Percentiles rank a stretch among this genome's conserved stretches.
phyloP scores from a whole-genome alignment of 2,888 invertebrate genomes.

The Galeruca laticollis region DNA sequence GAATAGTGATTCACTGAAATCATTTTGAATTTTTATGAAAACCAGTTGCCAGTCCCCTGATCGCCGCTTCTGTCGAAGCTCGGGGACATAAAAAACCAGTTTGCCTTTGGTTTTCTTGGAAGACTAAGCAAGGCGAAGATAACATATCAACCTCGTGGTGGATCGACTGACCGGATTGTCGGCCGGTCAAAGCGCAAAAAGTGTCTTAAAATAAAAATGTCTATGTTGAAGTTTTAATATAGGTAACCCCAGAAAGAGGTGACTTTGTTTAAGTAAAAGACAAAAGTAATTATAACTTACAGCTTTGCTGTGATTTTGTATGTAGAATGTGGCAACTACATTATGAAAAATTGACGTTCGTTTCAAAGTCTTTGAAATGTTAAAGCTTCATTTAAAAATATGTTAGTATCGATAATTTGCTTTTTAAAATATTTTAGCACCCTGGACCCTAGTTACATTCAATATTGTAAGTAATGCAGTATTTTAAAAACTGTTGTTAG shows the following conservation, averaged over 20 bases:
- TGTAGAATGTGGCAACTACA: neutral
- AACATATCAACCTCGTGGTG: constrained; percentile 17
- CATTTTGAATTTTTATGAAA: neutral
- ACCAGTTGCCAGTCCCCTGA: neutral
- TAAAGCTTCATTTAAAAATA: too few species aligned
- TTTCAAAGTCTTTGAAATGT: too few species aligned
- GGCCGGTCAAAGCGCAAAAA: constrained; percentile 15
- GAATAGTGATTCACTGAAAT: neutral
- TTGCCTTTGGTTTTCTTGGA: constrained; percentile 25
- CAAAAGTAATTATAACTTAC: neutral
- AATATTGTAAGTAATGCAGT: too few species aligned
- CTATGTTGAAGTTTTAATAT: neutral
- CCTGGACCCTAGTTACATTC: too few species aligned
- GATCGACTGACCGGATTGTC: constrained; percentile 4
- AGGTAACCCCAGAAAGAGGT: neutral
- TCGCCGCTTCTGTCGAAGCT: neutral
- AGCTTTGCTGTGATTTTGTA: neutral
- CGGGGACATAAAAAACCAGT: constrained; percentile 19
- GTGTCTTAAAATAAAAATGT: constrained; percentile 3
- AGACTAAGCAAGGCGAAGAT: constrained; percentile 19
- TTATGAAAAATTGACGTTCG: neutral
- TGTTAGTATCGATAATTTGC: too few species aligned
- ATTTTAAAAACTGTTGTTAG: too few species aligned
- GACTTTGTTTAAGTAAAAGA: neutral
- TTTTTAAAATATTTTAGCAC: too few species aligned